phyloP scores from a whole-genome alignment of 1,140 invertebrate species.

The Portunus trituberculatus region DNA sequence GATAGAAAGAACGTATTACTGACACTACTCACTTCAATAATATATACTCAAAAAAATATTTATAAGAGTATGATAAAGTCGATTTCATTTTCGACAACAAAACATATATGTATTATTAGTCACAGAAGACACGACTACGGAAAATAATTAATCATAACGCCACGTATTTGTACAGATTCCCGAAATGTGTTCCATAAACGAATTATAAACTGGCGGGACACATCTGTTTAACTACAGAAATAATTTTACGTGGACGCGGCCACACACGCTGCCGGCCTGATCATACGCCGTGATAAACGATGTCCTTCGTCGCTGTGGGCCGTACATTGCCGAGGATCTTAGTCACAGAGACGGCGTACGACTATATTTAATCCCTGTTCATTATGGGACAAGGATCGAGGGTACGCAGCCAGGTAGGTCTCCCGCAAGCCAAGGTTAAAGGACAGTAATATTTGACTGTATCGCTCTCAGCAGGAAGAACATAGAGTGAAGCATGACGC shows the following conservation, averaged over 20 bases:
- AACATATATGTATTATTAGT: too few species aligned
- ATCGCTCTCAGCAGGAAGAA: neutral
- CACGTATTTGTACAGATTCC: neutral
- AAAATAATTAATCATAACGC: neutral
- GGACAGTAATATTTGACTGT: neutral
- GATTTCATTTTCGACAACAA: too few species aligned
- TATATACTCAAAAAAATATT: too few species aligned
- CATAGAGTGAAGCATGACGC: too few species aligned
- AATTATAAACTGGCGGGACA: neutral
- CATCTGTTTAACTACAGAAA: slow-evolving; percentile 30
- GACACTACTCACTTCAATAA: too few species aligned
- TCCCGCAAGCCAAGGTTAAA: too few species aligned
- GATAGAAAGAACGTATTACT: neutral
- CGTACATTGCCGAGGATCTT: slow-evolving; percentile 17
- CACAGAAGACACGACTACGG: neutral
- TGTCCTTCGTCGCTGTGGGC: slow-evolving; percentile 7
- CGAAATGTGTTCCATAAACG: neutral
- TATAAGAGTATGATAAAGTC: too few species aligned
- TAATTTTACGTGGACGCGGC: neutral
- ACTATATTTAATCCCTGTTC: slow-evolving; percentile 45
- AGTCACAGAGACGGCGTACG: neutral
- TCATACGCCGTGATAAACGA: slow-evolving; percentile 53
- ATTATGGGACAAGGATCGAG: slow-evolving; percentile 2
- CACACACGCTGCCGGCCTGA: slow-evolving; percentile 30
- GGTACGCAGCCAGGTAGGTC: too few species aligned